Conservation (phyloP, 2,797 vertebrate genomes). For the Cirrhinus mrigala region DNA sequence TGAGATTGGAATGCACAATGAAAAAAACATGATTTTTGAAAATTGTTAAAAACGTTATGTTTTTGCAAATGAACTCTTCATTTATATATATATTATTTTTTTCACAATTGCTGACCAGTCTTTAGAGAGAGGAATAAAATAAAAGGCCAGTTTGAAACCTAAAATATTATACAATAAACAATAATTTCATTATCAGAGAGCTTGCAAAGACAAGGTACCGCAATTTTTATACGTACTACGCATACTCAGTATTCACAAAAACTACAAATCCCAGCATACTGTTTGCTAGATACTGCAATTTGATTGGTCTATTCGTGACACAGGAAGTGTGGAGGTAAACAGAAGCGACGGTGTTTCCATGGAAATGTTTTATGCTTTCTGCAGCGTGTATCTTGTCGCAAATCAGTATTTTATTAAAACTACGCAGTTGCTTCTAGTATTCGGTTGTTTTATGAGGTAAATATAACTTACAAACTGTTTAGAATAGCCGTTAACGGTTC, state of each 20-base stretch:
- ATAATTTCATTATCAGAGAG: not conserved
- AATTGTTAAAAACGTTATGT: too few species aligned
- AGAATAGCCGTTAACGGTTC: not conserved
- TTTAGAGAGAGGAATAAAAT: too few species aligned
- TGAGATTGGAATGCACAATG: too few species aligned
- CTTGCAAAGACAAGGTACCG: not conserved
- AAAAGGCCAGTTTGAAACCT: not conserved
- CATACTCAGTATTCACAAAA: not conserved
- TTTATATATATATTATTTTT: too few species aligned
- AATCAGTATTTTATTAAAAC: not conserved
- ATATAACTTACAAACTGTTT: not conserved
- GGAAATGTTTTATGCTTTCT: slow-evolving; percentile 37
- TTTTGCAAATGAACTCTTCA: too few species aligned
- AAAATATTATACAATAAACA: not conserved
- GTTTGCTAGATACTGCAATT: not conserved
- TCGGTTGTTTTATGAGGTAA: not conserved
- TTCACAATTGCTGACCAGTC: too few species aligned
- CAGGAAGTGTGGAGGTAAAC: slow-evolving; percentile 46
- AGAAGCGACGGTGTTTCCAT: slow-evolving; percentile 68
- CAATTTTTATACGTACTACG: not conserved
- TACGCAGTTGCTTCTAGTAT: not conserved
- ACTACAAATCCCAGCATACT: slow-evolving; percentile 63
- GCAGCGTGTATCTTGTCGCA: not conserved
- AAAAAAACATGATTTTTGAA: too few species aligned
- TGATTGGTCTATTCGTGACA: slow-evolving; percentile 51